Evolutionary conservation across 2,113 vertebrate species (phyloP).

Genomic region (Neogobius melanostomus): DNA sequence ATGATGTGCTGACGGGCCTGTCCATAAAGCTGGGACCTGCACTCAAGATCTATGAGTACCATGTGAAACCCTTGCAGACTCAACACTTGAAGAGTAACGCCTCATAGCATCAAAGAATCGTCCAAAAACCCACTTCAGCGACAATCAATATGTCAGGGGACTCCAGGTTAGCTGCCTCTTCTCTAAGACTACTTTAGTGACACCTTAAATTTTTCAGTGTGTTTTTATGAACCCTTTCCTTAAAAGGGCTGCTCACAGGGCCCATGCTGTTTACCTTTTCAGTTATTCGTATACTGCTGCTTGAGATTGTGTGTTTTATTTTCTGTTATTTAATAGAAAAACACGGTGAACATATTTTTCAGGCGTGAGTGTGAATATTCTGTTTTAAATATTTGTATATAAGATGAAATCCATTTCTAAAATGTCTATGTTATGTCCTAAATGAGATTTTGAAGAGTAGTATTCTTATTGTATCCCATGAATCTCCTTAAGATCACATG

Average conservation of each 20-base stretch:
- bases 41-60: constrained; percentile 98
- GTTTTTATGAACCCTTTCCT: constrained; percentile 49
- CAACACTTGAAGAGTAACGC: constrained; percentile 92
- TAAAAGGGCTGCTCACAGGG: constrained; percentile 44
- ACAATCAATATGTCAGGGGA: constrained; percentile 74
- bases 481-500: constrained; percentile 24
- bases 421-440: constrained; percentile 40
- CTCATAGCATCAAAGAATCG: constrained; percentile 76
- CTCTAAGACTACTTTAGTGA: constrained; percentile 55
- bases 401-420: constrained; percentile 63
- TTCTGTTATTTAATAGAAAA: constrained; percentile 54
- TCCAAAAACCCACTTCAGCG: constrained; percentile 48
- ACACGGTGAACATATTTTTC: constrained; percentile 14
- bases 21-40: constrained; percentile 98
- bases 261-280: constrained; percentile 61
- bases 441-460: constrained; percentile 46
- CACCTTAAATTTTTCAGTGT: constrained; percentile 61
- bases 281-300: constrained; percentile 63
- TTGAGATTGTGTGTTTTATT: constrained; percentile 46
- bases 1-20: constrained; percentile 96
- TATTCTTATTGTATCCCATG: constrained; percentile 26
- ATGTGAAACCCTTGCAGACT: constrained; percentile 95
- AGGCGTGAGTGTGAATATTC: constrained; percentile 10
- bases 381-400: constrained; percentile 60
- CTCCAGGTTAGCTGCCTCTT: constrained; percentile 61